Evolutionary conservation across 1,140 invertebrate genomes (phyloP).

Genomic region (Phenacoccus solenopsis): DNA sequence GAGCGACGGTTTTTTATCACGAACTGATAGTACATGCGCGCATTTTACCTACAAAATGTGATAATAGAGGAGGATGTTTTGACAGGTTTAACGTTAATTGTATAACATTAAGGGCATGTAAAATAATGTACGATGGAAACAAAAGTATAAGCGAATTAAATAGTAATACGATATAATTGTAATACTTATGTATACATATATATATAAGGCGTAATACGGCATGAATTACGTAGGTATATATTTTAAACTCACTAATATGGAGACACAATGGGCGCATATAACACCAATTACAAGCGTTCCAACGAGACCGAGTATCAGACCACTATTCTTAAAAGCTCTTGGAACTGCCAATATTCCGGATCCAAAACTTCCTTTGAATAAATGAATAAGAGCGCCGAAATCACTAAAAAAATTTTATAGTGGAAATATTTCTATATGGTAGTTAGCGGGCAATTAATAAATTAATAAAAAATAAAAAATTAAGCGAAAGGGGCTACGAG

Average conservation of each 20-base stretch:
- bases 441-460: neutral
- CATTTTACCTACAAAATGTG: slow-evolving; percentile 39
- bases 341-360: slow-evolving; percentile 48
- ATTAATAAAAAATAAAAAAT: neutral
- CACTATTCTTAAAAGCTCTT: slow-evolving; percentile 42
- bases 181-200: neutral
- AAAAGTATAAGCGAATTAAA: too few species aligned
- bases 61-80: neutral
- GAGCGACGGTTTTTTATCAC: slow-evolving; percentile 47
- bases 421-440: neutral
- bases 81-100: too few species aligned
- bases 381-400: slow-evolving; percentile 36
- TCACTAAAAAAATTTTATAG: slow-evolving; percentile 30
- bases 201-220: neutral
- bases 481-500: neutral
- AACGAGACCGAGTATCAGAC: slow-evolving; percentile 37
- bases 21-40: slow-evolving; percentile 52
- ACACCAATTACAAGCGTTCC: slow-evolving; percentile 35
- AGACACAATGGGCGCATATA: slow-evolving; percentile 38
- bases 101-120: too few species aligned
- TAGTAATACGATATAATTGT: too few species aligned
- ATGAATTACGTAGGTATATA: too few species aligned
- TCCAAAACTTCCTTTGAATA: slow-evolving; percentile 42
- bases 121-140: too few species aligned
- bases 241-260: slow-evolving; percentile 34